Percentiles rank a stretch among this genome's conserved stretches.
Conservation (phyloP, 2,888 invertebrate species). For the Drosophila kanekoi region DNA sequence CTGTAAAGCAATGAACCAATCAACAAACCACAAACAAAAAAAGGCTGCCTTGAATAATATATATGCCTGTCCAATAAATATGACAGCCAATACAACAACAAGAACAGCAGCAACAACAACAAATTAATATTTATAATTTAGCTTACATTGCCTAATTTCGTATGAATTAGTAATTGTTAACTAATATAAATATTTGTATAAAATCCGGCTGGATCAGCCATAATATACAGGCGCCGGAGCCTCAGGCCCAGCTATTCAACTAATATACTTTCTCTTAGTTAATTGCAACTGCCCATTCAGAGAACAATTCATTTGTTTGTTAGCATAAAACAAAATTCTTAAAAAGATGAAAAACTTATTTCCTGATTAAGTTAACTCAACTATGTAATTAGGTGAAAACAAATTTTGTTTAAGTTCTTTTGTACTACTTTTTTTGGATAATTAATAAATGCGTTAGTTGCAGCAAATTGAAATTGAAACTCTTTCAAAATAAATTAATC, state of each 20-base stretch:
- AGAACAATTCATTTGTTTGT: slow-evolving; percentile 30
- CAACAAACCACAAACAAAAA: slow-evolving; percentile 35
- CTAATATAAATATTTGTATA: slow-evolving; percentile 7
- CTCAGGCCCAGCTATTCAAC: slow-evolving; percentile 11
- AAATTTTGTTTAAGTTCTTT: slow-evolving; percentile 60
- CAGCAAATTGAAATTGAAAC: slow-evolving; percentile 46
- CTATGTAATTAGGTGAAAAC: slow-evolving; percentile 31
- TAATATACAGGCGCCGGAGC: not conserved
- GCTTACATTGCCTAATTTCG: slow-evolving; percentile 8
- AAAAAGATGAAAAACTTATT: slow-evolving; percentile 33
- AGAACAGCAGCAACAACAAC: slow-evolving; percentile 14
- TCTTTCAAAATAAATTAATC: not conserved
- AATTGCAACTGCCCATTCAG: slow-evolving; percentile 21
- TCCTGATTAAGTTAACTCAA: slow-evolving; percentile 19
- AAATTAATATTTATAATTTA: slow-evolving; percentile 16
- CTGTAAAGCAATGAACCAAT: slow-evolving; percentile 45
- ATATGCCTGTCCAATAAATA: slow-evolving; percentile 18
- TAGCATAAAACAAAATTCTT: slow-evolving; percentile 37
- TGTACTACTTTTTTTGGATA: slow-evolving; percentile 64
- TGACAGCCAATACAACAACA: slow-evolving; percentile 6
- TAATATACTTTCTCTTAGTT: slow-evolving; percentile 19
- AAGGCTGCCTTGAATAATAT: slow-evolving; percentile 18
- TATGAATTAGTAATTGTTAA: slow-evolving; percentile 18
- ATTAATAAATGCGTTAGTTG: slow-evolving; percentile 66
- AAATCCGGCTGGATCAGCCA: not conserved